Evolutionary conservation across 2,888 invertebrate genomes (phyloP), one percentile per base, ranked within the genome.

Genomic region (Drosophila nr. perissopoda): DNA sequence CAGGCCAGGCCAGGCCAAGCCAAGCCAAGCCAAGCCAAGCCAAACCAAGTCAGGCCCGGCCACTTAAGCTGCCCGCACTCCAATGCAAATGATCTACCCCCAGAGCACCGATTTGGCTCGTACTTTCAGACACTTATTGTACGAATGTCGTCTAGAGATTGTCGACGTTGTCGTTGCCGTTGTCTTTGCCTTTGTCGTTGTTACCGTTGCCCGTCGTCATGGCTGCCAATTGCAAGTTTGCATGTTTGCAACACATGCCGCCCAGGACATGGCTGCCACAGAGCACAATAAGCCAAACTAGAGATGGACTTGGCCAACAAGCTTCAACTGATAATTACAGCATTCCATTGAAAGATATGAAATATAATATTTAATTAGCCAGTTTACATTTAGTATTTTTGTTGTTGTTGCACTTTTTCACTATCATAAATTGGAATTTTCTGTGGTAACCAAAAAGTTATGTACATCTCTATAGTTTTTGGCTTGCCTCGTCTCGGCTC

Each of bases 31-130:
- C 11, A 56, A 31, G 38, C 46, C 42, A 49, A 60, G 6, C 64
- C 65, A 16, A 27, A 42, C 29, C 48, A 56, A 51, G 11, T 34
- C 53, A 11, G 62, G 52, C 36, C 46, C 21, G 51, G 38, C 33
- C 64, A 88, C 84, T 83, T 82, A 82, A 82, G 82, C 82, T 77
- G 76, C 73, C 72, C 76, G 73, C 74, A 70, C 70, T 74, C 70
- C 76, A 76, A 88, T 85, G 85, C 84, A 84, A 84, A 84, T 88
- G 79, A 83, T 81, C 79, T 85, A 74, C 72, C 79, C 79, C 83
- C 88, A 76, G 66, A 79, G 88, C 83, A 73, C 61, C 68, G 85
- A 88, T 85, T 88, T 79, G 68, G 83, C 70, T 71, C 68, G 74
- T 74, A 73, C 56, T 85, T 79, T 83, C 69, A 66, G 79, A 77